These are phyloP conservation scores for Actinia tenebrosa DNA, from an alignment of 64 coral and sea anemone genomes.

Conservation along the genomic window DNA sequence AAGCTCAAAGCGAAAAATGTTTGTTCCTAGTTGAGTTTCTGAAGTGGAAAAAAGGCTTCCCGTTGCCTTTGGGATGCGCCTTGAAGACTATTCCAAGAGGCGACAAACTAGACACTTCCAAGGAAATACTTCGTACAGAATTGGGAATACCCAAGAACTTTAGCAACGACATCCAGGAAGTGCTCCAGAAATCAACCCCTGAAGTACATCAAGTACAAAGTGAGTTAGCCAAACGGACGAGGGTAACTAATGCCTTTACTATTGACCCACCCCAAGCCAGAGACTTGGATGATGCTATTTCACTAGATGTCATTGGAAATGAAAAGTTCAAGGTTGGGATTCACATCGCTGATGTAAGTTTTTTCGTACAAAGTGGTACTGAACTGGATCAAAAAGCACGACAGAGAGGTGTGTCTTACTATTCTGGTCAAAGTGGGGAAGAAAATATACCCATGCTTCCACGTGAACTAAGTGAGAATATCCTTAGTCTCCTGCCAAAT, in stretches of 20 bases:
- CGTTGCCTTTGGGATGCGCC: slow-evolving; percentile 44
- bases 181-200: background rate
- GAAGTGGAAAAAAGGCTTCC: slow-evolving; percentile 48
- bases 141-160: background rate
- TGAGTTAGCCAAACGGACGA: slow-evolving; percentile 18
- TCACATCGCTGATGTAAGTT: slow-evolving; percentile 86
- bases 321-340: slow-evolving; percentile 46
- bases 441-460: slow-evolving; percentile 71
- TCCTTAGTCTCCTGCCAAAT: slow-evolving; percentile 55
- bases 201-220: background rate
- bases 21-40: slow-evolving; percentile 67
- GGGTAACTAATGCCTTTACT: slow-evolving; percentile 41
- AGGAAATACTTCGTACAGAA: background rate
- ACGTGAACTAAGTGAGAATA: slow-evolving; percentile 53
- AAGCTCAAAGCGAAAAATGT: slow-evolving; percentile 38
- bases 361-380: slow-evolving; percentile 55
- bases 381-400: slow-evolving; percentile 58
- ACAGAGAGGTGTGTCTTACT: slow-evolving; percentile 61
- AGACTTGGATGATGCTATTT: slow-evolving; percentile 84
- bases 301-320: slow-evolving; percentile 21
- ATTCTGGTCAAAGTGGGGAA: slow-evolving; percentile 21
- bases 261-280: slow-evolving; percentile 58
- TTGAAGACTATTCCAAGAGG: slow-evolving; percentile 29
- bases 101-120: background rate
- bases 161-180: background rate